Evolutionary conservation across 2,888 invertebrate genomes (phyloP).

Genomic region (Heliconius sara): DNA sequence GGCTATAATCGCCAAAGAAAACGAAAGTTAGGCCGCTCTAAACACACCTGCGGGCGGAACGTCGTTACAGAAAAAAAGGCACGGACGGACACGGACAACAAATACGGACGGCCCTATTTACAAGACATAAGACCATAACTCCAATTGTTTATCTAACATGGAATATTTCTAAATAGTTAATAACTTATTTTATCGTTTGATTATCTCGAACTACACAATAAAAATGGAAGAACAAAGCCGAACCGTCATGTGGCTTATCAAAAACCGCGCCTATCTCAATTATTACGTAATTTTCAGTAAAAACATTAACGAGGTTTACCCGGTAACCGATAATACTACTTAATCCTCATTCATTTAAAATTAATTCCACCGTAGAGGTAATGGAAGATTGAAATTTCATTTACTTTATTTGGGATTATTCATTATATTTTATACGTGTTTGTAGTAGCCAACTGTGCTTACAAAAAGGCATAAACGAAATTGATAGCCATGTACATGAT

Average conservation of each 20-base stretch:
- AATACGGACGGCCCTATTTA: too few relatives aligned
- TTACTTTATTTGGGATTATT: conserved; percentile 18
- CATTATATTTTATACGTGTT: conserved; percentile 14
- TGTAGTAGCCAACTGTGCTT: background rate
- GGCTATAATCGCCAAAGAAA: too few relatives aligned
- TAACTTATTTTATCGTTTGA: background rate
- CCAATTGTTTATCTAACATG: background rate
- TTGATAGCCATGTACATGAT: background rate
- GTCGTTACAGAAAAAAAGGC: too few relatives aligned
- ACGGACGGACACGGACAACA: too few relatives aligned
- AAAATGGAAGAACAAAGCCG: background rate
- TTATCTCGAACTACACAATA: background rate
- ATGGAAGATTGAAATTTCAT: conserved; percentile 28
- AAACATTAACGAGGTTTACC: conserved; percentile 25
- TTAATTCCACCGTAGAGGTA: conserved; percentile 32
- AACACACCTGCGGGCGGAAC: too few relatives aligned
- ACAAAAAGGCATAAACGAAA: background rate
- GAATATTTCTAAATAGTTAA: background rate
- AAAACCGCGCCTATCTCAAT: conserved; percentile 21
- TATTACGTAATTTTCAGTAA: conserved; percentile 20
- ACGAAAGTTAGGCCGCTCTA: too few relatives aligned
- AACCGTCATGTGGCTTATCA: background rate
- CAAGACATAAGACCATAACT: too few relatives aligned
- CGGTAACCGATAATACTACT: conserved; percentile 31
- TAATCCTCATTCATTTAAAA: conserved; percentile 28